Percentiles rank a stretch among this genome's conserved stretches.
These are phyloP conservation scores for Helogale parvula DNA, from an alignment of 2,113 vertebrate species.

Conservation along the genomic window DNA sequence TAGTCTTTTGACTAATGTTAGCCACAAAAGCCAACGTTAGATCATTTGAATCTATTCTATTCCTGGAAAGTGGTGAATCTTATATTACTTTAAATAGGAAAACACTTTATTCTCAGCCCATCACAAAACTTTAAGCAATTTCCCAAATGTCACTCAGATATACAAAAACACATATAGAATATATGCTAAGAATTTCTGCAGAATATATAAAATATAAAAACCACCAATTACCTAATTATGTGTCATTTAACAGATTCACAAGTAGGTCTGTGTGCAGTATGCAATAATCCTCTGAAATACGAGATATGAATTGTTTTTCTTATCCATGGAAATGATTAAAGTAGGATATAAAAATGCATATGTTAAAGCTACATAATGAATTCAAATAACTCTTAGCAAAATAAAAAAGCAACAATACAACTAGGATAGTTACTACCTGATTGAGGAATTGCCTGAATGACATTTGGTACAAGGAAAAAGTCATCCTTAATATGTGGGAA, in stretches of 20 bases:
- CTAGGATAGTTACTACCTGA: not conserved
- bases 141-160: not conserved
- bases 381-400: conserved; percentile 8
- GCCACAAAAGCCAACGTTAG: not conserved
- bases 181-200: not conserved
- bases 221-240: not conserved
- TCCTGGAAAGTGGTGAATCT: not conserved
- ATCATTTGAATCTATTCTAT: not conserved
- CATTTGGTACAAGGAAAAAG: not conserved
- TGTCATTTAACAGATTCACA: not conserved
- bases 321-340: not conserved
- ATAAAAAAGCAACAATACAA: not conserved
- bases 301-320: not conserved
- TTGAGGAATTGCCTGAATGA: not conserved
- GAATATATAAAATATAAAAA: not conserved
- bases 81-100: not conserved
- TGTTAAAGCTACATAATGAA: not conserved
- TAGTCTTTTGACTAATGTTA: not conserved
- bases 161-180: not conserved
- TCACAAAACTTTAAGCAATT: not conserved
- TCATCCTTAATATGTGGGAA: not conserved
- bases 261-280: not conserved
- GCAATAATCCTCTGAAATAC: not conserved
- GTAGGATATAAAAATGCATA: not conserved
- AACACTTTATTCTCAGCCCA: not conserved